phyloP scores from a whole-genome alignment of 2,113 vertebrate genomes.

The Geococcyx californianus region DNA sequence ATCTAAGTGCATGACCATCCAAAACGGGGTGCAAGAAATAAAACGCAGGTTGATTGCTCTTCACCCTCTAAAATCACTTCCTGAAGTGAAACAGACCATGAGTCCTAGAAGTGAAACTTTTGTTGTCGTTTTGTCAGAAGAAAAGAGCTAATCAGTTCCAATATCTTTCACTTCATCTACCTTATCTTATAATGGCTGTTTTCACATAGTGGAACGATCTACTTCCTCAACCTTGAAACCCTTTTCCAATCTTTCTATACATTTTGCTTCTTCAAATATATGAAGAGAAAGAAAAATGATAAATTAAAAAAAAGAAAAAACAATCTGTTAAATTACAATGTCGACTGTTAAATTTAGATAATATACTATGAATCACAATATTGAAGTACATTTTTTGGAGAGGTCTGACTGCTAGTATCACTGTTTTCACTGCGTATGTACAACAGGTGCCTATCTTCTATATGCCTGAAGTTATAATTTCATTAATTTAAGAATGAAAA shows the following conservation, averaged over 20 bases:
- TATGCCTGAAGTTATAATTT: background rate
- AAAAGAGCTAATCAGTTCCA: background rate
- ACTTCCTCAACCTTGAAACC: background rate
- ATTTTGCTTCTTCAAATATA: background rate
- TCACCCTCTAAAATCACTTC: background rate
- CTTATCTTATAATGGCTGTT: background rate
- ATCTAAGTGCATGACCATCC: background rate
- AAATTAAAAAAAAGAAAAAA: background rate
- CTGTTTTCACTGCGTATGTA: background rate
- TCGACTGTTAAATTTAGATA: background rate
- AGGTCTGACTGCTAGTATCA: background rate
- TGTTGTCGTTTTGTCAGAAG: background rate
- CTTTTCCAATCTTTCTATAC: background rate
- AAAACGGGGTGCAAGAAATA: background rate
- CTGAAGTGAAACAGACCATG: background rate
- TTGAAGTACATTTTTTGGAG: background rate
- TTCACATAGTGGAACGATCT: background rate
- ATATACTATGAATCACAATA: background rate
- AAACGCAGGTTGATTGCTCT: background rate
- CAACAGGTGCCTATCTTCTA: background rate
- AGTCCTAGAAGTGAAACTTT: background rate
- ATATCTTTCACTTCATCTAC: background rate
- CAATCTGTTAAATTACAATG: background rate
- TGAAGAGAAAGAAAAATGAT: background rate
- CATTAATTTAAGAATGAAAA: background rate